Percentiles rank a stretch among this genome's conserved stretches.
phyloP scores from a whole-genome alignment of 2,797 vertebrate species.

The Lacerta viridis region DNA sequence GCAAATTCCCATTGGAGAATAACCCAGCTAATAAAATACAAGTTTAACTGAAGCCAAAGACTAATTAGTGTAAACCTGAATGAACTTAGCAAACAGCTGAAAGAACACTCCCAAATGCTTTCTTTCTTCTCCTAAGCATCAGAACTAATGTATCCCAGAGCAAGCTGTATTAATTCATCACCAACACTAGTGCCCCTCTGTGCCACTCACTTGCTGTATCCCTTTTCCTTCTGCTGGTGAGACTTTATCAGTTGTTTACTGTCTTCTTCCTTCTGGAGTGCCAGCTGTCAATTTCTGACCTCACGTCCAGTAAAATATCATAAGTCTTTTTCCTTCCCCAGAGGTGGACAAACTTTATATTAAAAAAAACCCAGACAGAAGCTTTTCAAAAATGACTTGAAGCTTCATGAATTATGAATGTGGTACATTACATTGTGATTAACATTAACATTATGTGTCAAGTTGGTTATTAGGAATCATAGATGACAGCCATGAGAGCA shows the following conservation, averaged over 20 bases:
- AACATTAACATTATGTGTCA: background rate
- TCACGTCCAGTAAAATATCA: background rate
- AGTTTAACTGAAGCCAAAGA: conserved; percentile 26
- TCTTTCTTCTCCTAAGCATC: conserved; percentile 32
- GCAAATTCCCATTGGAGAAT: conserved; percentile 19
- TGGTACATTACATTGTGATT: conserved; percentile 21
- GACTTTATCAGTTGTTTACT: background rate
- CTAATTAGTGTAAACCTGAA: conserved; percentile 57
- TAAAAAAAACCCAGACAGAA: background rate
- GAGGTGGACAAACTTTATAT: background rate
- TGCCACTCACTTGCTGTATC: background rate
- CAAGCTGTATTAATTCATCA: background rate
- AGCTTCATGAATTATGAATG: conserved; percentile 9
- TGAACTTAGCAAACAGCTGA: conserved; percentile 32
- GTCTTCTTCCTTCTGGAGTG: conserved; percentile 24
- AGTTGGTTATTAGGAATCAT: conserved; percentile 2
- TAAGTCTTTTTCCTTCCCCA: background rate
- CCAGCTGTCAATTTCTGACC: conserved; percentile 12
- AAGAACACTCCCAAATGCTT: conserved; percentile 31
- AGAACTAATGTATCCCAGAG: conserved; percentile 45
- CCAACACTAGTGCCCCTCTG: background rate
- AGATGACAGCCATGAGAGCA: conserved; percentile 23
- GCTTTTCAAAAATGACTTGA: conserved; percentile 11
- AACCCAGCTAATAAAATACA: conserved; percentile 43
- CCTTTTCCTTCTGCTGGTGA: background rate